Percentiles rank a stretch among this genome's conserved stretches.
Evolutionary conservation across 2,113 vertebrate genomes (phyloP).

Genomic region (Mirza zaza): DNA sequence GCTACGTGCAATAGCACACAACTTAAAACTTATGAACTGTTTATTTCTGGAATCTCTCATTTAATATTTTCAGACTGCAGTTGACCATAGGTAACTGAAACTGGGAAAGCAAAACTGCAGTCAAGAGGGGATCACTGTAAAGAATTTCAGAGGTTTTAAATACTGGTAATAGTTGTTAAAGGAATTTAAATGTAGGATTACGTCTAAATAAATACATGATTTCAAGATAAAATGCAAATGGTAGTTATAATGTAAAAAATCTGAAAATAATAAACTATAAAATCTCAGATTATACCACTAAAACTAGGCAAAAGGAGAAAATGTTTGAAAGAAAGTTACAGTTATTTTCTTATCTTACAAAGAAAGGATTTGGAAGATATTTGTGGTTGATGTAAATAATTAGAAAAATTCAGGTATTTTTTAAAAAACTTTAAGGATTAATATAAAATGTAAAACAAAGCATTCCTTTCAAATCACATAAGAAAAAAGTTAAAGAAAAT

Average conservation of each 20-base stretch:
- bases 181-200: neutral
- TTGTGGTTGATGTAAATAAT: neutral
- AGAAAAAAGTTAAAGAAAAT: constrained; percentile 31
- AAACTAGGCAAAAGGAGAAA: neutral
- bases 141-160: constrained; percentile 23
- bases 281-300: neutral
- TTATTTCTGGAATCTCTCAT: neutral
- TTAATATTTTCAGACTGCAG: neutral
- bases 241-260: neutral
- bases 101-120: too few species aligned
- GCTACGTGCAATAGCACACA: neutral
- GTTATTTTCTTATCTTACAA: neutral
- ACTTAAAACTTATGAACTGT: neutral
- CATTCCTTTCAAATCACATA: neutral
- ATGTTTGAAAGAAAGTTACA: neutral
- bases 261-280: constrained; percentile 17
- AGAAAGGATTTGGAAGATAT: neutral
- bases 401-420: neutral
- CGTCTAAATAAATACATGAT: neutral
- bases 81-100: neutral
- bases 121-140: neutral
- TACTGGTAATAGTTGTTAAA: neutral
- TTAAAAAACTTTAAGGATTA: neutral
- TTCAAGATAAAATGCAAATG: constrained; percentile 32
- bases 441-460: constrained; percentile 14